Evolutionary conservation across 1,140 invertebrate species (phyloP).

Genomic region (Rhopalosiphum padi): DNA sequence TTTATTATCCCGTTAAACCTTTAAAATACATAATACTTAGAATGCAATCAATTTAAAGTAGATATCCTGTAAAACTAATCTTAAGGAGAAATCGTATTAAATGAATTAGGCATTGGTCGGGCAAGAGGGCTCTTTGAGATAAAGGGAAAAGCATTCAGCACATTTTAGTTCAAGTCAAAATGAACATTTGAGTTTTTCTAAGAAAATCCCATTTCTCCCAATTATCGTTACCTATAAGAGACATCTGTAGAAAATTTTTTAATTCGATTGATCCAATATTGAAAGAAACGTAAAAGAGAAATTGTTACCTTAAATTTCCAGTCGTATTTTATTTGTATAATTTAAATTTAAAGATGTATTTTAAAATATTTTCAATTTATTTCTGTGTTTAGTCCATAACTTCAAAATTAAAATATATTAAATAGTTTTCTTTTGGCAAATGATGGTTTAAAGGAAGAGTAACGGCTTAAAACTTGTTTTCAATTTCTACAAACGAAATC

Average conservation of each 20-base stretch:
- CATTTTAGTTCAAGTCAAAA: slow-evolving; percentile 16
- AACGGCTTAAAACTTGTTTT: background rate
- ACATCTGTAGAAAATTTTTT: background rate
- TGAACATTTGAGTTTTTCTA: slow-evolving; percentile 28
- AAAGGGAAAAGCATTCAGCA: slow-evolving; percentile 1
- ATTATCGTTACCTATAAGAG: background rate
- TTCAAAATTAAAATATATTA: background rate
- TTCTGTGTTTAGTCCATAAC: background rate
- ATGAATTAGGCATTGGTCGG: slow-evolving; percentile 20
- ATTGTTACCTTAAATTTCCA: background rate
- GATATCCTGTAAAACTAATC: background rate
- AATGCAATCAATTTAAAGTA: slow-evolving; percentile 39
- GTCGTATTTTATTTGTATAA: background rate
- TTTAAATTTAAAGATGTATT: background rate
- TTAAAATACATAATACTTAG: slow-evolving; percentile 16
- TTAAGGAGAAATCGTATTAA: slow-evolving; percentile 20
- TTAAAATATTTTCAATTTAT: background rate
- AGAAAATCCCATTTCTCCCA: slow-evolving; percentile 6
- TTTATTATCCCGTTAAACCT: background rate
- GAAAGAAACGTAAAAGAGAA: background rate
- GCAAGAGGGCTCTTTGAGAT: background rate
- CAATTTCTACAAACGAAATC: background rate
- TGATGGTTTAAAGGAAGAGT: background rate
- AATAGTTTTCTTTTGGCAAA: background rate
- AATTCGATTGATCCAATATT: background rate